Percentiles rank a stretch among this genome's conserved stretches.
Conservation (phyloP, 2,888 invertebrate genomes). For the Rotaria socialis region DNA sequence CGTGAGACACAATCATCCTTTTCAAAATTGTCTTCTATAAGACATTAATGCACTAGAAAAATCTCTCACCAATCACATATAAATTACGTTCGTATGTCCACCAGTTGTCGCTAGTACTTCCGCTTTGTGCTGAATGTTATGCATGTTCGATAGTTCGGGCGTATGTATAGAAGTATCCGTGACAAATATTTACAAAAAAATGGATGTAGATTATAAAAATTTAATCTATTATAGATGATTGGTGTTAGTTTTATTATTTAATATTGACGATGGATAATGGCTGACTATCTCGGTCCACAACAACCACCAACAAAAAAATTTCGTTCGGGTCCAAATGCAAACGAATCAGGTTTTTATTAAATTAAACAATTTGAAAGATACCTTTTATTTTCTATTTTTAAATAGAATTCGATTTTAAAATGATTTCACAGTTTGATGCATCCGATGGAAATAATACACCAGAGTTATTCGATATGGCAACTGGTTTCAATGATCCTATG, state of each 20-base stretch:
- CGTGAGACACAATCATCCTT: background rate
- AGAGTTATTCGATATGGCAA: background rate
- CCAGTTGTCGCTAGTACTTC: constrained; percentile 25
- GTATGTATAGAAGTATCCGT: background rate
- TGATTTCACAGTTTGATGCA: background rate
- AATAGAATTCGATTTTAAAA: background rate
- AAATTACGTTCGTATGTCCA: background rate
- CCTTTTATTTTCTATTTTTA: background rate
- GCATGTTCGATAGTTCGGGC: background rate
- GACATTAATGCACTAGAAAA: background rate
- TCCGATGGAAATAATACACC: background rate
- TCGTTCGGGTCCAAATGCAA: background rate
- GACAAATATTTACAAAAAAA: background rate
- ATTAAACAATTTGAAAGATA: background rate
- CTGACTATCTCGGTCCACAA: background rate
- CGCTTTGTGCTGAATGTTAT: constrained; percentile 19
- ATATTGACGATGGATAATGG: constrained; percentile 6
- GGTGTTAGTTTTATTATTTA: background rate
- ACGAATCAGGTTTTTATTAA: background rate
- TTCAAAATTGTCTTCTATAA: background rate
- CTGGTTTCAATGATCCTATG: background rate
- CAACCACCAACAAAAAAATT: constrained; percentile 15
- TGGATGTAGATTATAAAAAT: background rate
- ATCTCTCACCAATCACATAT: background rate
- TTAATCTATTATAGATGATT: constrained; percentile 8